phyloP scores from a whole-genome alignment of 1,140 invertebrate genomes.

The Aphaenogaster floridana region DNA sequence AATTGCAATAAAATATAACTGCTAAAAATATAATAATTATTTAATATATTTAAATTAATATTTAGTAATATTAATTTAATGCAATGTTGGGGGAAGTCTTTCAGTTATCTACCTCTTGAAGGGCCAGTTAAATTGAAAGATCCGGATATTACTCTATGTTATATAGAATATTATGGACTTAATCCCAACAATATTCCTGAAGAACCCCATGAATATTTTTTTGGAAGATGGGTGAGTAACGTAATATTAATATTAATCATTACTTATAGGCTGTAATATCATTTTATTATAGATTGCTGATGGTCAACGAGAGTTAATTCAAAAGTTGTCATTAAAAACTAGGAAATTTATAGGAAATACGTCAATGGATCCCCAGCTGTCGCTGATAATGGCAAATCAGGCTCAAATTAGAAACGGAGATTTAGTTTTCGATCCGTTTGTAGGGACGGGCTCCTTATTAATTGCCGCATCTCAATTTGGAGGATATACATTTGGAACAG shows the following conservation, averaged over 20 bases:
- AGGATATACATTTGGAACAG: slow-evolving; percentile 95
- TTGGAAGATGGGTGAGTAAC: slow-evolving; percentile 93
- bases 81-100: slow-evolving; percentile 87
- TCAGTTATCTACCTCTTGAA: slow-evolving; percentile 93
- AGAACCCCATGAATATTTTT: slow-evolving; percentile 92
- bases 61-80: slow-evolving; percentile 86
- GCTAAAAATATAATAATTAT: slow-evolving; percentile 64
- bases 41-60: slow-evolving; percentile 71
- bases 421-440: slow-evolving; percentile 97
- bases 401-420: slow-evolving; percentile 91
- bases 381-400: slow-evolving; percentile 98
- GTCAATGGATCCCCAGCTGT: slow-evolving; percentile 97
- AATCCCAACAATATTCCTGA: slow-evolving; percentile 91
- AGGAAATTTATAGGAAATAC: slow-evolving; percentile 99
- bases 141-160: slow-evolving; percentile 93
- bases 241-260: slow-evolving; percentile 8
- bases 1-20: slow-evolving; percentile 29
- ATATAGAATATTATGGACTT: slow-evolving; percentile 96
- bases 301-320: slow-evolving; percentile 93
- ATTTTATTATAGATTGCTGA: slow-evolving; percentile 89
- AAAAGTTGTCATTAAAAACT: slow-evolving; percentile 94
- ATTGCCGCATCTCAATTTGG: slow-evolving; percentile 97
- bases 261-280: slow-evolving; percentile 26
- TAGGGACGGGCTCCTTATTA: slow-evolving; percentile 97
- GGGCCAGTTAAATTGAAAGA: slow-evolving; percentile 94